phyloP scores from a whole-genome alignment of 2,113 vertebrate genomes.

The Mustela lutreola region DNA sequence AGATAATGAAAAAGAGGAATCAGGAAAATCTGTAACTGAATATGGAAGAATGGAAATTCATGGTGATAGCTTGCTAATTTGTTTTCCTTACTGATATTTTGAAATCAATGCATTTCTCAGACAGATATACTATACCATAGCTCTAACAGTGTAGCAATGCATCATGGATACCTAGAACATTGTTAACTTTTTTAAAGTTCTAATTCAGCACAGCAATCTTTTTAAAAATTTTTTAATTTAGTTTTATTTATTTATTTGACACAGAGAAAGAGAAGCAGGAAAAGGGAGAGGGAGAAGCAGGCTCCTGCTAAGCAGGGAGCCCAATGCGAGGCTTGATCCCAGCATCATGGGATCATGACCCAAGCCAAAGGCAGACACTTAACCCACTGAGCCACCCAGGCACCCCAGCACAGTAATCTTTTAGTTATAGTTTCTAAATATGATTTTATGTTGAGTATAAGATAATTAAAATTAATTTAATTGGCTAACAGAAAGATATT shows the following conservation, averaged over 20 bases:
- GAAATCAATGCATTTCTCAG: neutral
- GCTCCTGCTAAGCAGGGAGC: no score
- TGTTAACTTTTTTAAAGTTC: neutral
- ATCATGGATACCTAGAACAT: neutral
- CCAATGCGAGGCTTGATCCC: no score
- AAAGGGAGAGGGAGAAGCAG: no score
- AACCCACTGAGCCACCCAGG: no score
- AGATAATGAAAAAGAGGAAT: neutral
- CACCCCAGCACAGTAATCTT: neutral
- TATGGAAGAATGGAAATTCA: neutral
- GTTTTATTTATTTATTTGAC: neutral
- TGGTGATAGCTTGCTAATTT: neutral
- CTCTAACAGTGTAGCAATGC: neutral
- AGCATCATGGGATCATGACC: no score
- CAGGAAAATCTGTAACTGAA: neutral
- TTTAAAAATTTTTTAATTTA: neutral
- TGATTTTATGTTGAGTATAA: neutral
- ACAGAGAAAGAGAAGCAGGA: no score
- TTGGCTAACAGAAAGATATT: neutral
- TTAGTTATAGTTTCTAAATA: constrained; percentile 28
- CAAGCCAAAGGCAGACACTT: no score
- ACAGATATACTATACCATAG: neutral
- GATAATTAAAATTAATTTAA: constrained; percentile 30
- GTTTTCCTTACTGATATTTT: neutral
- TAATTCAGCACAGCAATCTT: neutral